Evolutionary conservation across 1,140 invertebrate genomes (phyloP).

Genomic region (Pectinophora gossypiella): DNA sequence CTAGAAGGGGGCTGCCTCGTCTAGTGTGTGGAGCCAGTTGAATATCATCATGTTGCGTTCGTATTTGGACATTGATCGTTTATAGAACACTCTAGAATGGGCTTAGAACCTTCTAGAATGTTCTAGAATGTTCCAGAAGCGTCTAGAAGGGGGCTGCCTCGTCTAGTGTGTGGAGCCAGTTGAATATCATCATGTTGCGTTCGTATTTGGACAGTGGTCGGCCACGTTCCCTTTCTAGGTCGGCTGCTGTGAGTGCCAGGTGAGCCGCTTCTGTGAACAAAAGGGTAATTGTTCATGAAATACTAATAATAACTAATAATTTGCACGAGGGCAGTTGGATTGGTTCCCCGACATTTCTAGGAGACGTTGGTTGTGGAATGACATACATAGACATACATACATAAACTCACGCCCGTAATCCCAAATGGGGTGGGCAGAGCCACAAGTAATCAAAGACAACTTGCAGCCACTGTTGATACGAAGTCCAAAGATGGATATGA

Average conservation of each 20-base stretch:
- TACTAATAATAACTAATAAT: no score
- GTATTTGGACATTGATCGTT: conserved; percentile 88
- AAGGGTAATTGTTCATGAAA: no score
- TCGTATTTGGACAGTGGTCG: conserved; percentile 91
- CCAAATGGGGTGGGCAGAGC: no score
- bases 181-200: conserved; percentile 94
- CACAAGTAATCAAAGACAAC: no score
- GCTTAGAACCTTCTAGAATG: neutral
- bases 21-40: conserved; percentile 91
- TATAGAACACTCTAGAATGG: neutral
- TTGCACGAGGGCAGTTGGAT: no score
- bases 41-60: conserved; percentile 95
- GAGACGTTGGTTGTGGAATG: no score
- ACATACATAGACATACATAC: no score
- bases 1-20: conserved; percentile 71
- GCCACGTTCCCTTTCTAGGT: conserved; percentile 88
- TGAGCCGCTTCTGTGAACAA: conserved; percentile 66
- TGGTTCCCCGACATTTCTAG: no score
- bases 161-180: conserved; percentile 91
- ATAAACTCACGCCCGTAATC: no score
- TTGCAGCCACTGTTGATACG: no score
- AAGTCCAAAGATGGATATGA: no score
- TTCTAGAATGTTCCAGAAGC: conserved; percentile 8
- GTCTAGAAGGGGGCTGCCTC: conserved; percentile 61
- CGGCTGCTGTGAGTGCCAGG: conserved; percentile 80